Percentiles rank a stretch among this genome's conserved stretches.
Evolutionary conservation across 2,113 vertebrate species (phyloP).

Genomic region (Pomatorhinus ruficollis): DNA sequence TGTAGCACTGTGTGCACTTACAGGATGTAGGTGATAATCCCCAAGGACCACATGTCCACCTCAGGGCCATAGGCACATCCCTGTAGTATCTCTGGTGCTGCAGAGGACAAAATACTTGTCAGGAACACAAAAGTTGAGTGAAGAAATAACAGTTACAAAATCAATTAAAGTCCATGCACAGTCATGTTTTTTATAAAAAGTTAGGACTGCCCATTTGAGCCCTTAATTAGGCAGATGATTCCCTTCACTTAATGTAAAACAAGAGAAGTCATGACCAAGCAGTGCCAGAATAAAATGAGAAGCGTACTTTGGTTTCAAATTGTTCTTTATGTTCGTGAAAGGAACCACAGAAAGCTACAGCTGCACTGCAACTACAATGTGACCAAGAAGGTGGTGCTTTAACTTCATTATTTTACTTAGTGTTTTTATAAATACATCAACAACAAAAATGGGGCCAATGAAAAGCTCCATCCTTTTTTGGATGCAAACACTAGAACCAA

Average conservation of each 20-base stretch:
- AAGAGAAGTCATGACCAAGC: not conserved
- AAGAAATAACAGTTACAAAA: not conserved
- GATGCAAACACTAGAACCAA: not conserved
- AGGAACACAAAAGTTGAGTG: not conserved
- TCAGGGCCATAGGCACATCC: constrained; percentile 89
- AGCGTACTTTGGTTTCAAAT: not conserved
- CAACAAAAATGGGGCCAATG: not conserved
- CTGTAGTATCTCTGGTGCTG: constrained; percentile 87
- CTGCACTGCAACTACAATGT: not conserved
- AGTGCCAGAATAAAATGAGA: not conserved
- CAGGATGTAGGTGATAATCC: constrained; percentile 90
- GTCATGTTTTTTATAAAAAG: not conserved
- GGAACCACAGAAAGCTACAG: not conserved
- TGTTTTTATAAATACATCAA: not conserved
- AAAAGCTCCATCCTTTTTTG: not conserved
- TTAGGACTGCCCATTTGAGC: not conserved
- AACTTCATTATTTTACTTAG: not conserved
- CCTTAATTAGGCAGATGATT: not conserved
- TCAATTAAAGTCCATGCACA: not conserved
- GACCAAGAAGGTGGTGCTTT: not conserved
- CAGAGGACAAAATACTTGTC: constrained; percentile 31
- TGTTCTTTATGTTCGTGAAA: not conserved
- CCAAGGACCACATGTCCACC: constrained; percentile 91
- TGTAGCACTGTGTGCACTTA: constrained; percentile 69
- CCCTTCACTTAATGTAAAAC: not conserved